These are phyloP conservation scores for Microchirus variegatus DNA, from an alignment of 2,797 vertebrate species.

Conservation along the genomic window DNA sequence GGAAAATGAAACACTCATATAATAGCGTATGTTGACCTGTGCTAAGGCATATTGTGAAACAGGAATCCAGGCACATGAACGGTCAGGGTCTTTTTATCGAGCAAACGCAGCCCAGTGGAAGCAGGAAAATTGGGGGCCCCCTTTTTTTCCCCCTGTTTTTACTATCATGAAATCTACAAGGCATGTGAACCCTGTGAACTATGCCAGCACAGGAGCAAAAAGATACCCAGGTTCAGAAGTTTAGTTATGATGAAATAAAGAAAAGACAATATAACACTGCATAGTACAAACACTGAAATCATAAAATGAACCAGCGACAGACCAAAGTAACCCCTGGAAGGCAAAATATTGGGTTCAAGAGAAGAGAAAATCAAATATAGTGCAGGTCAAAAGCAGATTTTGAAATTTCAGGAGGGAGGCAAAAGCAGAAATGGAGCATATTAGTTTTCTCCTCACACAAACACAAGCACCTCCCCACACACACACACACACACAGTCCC, in stretches of 20 bases:
- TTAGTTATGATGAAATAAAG: slow-evolving; percentile 61
- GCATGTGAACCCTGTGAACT: slow-evolving; percentile 40
- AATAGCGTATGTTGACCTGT: slow-evolving; percentile 46
- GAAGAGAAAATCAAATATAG: slow-evolving; percentile 55
- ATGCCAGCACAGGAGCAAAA: slow-evolving; percentile 36
- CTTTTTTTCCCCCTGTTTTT: slow-evolving; percentile 24
- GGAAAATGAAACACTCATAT: slow-evolving; percentile 45
- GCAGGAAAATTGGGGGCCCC: slow-evolving; percentile 13
- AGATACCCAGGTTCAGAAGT: slow-evolving; percentile 56
- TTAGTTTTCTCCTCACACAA: slow-evolving; percentile 49
- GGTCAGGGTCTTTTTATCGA: slow-evolving; percentile 44
- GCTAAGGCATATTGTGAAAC: slow-evolving; percentile 49
- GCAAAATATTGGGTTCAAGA: slow-evolving; percentile 39
- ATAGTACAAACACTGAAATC: slow-evolving; percentile 51
- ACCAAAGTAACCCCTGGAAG: slow-evolving; percentile 48
- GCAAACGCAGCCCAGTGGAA: slow-evolving; percentile 43
- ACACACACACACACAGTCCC: slow-evolving; percentile 10
- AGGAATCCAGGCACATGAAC: slow-evolving; percentile 41
- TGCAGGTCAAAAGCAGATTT: slow-evolving; percentile 53
- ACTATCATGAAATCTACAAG: slow-evolving; percentile 50
- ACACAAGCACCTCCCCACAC: not conserved
- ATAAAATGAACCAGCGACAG: slow-evolving; percentile 46
- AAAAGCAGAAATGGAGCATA: slow-evolving; percentile 53
- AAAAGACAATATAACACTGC: slow-evolving; percentile 59
- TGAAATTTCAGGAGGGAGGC: slow-evolving; percentile 40